Percentiles rank a stretch among this genome's conserved stretches.
These are phyloP conservation scores for Peromyscus eremicus DNA, from an alignment of 2,797 vertebrate species.

Conservation along the genomic window DNA sequence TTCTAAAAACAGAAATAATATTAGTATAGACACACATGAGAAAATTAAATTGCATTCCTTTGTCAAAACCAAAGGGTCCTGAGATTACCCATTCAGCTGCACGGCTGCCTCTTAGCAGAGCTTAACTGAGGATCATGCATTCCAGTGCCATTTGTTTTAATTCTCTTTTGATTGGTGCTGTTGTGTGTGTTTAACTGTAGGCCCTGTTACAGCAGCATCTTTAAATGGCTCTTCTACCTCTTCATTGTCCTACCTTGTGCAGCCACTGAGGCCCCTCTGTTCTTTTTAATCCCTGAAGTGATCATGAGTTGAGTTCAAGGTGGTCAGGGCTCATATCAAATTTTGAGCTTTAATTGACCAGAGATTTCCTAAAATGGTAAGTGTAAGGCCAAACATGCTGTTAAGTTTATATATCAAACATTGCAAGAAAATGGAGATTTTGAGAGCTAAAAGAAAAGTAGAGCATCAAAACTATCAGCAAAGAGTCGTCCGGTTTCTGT, in stretches of 20 bases:
- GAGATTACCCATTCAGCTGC: neutral
- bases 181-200: neutral
- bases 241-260: neutral
- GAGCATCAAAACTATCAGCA: neutral
- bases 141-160: neutral
- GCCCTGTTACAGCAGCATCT: neutral
- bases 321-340: neutral
- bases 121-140: neutral
- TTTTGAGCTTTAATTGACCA: neutral
- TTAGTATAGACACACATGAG: neutral
- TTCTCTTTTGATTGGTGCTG: neutral
- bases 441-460: neutral
- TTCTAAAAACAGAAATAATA: conserved; percentile 56
- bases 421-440: neutral
- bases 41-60: neutral
- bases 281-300: neutral
- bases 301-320: neutral
- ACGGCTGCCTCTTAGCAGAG: neutral
- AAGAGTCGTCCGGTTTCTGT: neutral
- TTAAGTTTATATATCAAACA: neutral
- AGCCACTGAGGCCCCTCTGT: neutral
- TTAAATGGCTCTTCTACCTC: neutral
- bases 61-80: neutral
- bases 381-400: neutral
- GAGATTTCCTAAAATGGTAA: neutral